Conservation (phyloP, 2,113 vertebrate genomes). For the Austrofundulus limnaeus region DNA sequence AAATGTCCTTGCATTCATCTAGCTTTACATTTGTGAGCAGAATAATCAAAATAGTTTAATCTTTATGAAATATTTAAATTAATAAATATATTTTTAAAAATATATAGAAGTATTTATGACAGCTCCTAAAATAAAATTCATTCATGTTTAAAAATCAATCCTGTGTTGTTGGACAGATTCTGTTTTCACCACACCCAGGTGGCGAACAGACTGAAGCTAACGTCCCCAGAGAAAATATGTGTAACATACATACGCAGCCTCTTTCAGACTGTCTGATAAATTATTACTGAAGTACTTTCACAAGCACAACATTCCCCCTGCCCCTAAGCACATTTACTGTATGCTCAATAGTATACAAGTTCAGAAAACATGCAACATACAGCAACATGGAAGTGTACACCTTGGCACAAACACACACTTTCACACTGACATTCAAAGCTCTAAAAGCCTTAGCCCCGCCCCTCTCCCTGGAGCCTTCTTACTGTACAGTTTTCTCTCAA, state of each 20-base stretch:
- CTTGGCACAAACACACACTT: conserved; percentile 32
- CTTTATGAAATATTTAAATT: too few relatives aligned
- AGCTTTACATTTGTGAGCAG: neutral
- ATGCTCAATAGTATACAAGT: conserved; percentile 20
- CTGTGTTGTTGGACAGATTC: neutral
- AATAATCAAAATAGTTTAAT: neutral
- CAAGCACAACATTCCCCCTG: conserved; percentile 20
- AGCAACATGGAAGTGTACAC: conserved; percentile 33
- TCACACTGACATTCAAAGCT: conserved; percentile 8
- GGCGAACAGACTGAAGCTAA: neutral
- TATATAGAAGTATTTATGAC: too few relatives aligned
- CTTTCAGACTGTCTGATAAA: conserved; percentile 44
- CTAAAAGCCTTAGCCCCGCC: conserved; percentile 13
- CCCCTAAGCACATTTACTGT: conserved; percentile 19
- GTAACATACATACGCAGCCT: conserved; percentile 24
- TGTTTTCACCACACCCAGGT: conserved; percentile 14
- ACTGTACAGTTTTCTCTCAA: conserved; percentile 30
- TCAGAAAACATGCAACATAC: conserved; percentile 42
- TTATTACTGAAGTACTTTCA: conserved; percentile 52
- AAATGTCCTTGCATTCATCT: neutral
- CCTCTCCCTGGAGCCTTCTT: conserved; percentile 46
- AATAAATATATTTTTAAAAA: too few relatives aligned
- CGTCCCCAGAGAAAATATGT: conserved; percentile 25
- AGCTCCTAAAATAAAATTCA: neutral
- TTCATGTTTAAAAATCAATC: conserved; percentile 12